Evolutionary conservation across 2,888 invertebrate species (phyloP), one percentile per base, ranked within the genome.

Genomic region (Agelastica alni): DNA sequence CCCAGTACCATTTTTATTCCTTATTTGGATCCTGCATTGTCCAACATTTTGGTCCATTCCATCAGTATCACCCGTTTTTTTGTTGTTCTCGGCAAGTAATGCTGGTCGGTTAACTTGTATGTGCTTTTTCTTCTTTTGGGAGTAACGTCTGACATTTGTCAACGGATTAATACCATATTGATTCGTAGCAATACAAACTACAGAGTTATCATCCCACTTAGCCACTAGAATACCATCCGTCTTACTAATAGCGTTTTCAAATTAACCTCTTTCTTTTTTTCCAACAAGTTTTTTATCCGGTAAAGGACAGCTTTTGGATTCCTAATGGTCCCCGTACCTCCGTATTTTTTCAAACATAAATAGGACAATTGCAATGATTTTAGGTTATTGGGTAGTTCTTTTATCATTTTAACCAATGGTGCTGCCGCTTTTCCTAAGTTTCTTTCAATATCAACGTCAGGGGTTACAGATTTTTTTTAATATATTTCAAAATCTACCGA

Each of bases 141-240:
- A 53, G 39, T 56, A 65, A 5, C 62, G 32, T 26, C 49, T 44
- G 2, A 61, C 58, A 13, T 43, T 44, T 51, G 36, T 44, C 36
- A 42, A 20, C 13, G 49, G 42, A 34, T 41, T 42, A 20, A 63
- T 48, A 28, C 64, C 59, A 53, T 22, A 22, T 22, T 7, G 4
- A 22, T 22, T 22, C 7, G 22, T 6, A 22, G 1, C 22, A 22
- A 22, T 22, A 7, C 1, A 22, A 22, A 22, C 22, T 22, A 1
- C 22, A 7, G 22, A 22, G 7, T 22, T 22, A 42, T 70, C 68
- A 43, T 64, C 48, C 66, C 64, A 72, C 47, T 47, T 59, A 12
- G 58, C 57, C 30, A 62, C 26, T 37, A 62, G 7, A 17, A 66
- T 58, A 12, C 52, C 57, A 26, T 54, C 53, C 32, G 48, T 51